Percentiles rank a stretch among this genome's conserved stretches.
Evolutionary conservation across 92 coral and sea anemone genomes (phyloP).

Genomic region (Bergia puertoricense): DNA sequence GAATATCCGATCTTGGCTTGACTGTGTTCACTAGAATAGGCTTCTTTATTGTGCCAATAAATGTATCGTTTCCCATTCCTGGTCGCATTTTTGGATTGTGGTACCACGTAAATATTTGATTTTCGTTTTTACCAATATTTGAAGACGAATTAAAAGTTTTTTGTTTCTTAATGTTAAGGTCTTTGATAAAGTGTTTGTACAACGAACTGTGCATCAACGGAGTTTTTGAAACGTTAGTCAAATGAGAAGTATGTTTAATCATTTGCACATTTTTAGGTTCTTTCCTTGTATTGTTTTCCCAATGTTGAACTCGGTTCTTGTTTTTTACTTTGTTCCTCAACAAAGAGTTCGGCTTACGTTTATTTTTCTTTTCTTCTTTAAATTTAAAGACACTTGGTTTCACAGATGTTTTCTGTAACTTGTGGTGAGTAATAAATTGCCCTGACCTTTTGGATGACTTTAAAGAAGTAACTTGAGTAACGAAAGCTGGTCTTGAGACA

Average conservation of each 20-base stretch:
- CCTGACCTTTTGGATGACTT: not conserved
- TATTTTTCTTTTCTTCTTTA: not conserved
- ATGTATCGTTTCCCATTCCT: not conserved
- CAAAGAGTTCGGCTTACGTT: not conserved
- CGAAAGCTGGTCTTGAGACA: not conserved
- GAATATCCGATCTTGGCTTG: conserved; percentile 30
- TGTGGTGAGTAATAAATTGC: not conserved
- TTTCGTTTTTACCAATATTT: not conserved
- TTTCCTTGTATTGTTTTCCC: not conserved
- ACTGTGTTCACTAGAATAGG: not conserved
- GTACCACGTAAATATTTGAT: not conserved
- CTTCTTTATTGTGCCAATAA: not conserved
- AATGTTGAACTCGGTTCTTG: not conserved
- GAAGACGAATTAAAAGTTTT: not conserved
- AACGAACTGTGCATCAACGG: not conserved
- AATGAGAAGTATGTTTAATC: not conserved
- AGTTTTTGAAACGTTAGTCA: not conserved
- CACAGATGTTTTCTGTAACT: not conserved
- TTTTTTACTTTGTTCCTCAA: not conserved
- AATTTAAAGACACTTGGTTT: not conserved
- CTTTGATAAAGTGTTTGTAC: not conserved
- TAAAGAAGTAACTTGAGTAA: not conserved
- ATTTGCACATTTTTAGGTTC: not conserved
- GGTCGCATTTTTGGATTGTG: not conserved
- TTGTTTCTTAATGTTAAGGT: not conserved